Evolutionary conservation across 2,888 invertebrate species (phyloP).

Genomic region (Limenitis camilla): DNA sequence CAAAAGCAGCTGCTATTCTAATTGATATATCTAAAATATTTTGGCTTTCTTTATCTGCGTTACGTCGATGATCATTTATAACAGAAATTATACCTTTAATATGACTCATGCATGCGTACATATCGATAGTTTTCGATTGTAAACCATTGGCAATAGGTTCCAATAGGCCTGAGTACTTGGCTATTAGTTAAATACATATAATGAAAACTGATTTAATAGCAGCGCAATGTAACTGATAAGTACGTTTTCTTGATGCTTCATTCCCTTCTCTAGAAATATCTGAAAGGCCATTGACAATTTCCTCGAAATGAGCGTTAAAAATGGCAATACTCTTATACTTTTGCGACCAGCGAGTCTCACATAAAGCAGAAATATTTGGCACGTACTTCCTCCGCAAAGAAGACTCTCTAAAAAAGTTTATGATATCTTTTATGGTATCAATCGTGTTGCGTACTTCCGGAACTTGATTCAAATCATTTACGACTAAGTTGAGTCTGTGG

Average conservation of each 20-base stretch:
- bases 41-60: slow-evolving; percentile 4
- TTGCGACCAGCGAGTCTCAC: too few species aligned
- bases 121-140: background rate
- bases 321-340: too few species aligned
- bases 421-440: slow-evolving; percentile 20
- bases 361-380: too few species aligned
- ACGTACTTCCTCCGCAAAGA: too few species aligned
- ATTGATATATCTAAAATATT: background rate
- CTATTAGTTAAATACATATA: too few species aligned
- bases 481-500: slow-evolving; percentile 18
- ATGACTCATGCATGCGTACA: background rate
- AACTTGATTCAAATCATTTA: slow-evolving; percentile 18
- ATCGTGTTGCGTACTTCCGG: slow-evolving; percentile 22
- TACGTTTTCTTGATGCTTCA: too few species aligned
- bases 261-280: too few species aligned
- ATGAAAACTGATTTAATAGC: too few species aligned
- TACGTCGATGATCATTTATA: slow-evolving; percentile 28
- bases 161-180: background rate
- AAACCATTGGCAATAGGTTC: background rate
- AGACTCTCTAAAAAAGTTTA: too few species aligned
- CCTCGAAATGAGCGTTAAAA: too few species aligned
- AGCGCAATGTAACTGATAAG: too few species aligned
- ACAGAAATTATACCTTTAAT: background rate
- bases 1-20: background rate
- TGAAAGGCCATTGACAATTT: too few species aligned